Evolutionary conservation across 1,140 invertebrate species (phyloP), one percentile per base, ranked within the genome.

Genomic region (Bombus breviceps): DNA sequence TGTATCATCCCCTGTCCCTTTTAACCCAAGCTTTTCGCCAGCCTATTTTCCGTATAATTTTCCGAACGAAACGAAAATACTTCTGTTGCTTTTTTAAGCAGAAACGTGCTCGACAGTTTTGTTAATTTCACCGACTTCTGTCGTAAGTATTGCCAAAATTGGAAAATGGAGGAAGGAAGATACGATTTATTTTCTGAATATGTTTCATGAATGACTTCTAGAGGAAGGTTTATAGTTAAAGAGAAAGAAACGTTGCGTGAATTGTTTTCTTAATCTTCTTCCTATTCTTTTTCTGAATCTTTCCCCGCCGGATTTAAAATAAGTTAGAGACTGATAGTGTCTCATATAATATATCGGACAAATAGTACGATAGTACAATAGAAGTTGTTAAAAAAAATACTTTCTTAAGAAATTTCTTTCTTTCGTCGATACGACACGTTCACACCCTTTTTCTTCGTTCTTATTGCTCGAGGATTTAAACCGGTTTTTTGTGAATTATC

Each of bases 401-500:
- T 62, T 62, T 62, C 12, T 62, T 6, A 62, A 28, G 4, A 62
- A 62, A n/a, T 2, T 62, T 39, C 1, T 10, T 71, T n/a, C 5
- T 15, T 41, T n/a, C 28, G 59, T 62, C 59, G 28, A n/a, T n/a
- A 13, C 10, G 59, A n/a, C 13, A 32, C 34, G n/a, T 83, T 66
- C 9, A 32, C 47, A 53, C 47, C 1, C 18, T 53, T 53, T 62
- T 72, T n/a, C 57, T 34, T 22, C 37, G 15, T 39, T 34, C 25
- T 39, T 39, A 37, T n/a, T 34, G 13, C 28, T 34, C 47, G 34
- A 1, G 10, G 75, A 32, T 79, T 72, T 47, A 79, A 62, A 43
- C 79, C 69, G 68, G 32, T 78, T 37, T 74, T 75, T 39, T 62
- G 47, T 37, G 62, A 86, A 84, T 79, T 69, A 79, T 79, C 66